A percentile compares a stretch with the other conserved stretches of the same genome.
Conservation (phyloP, 2,113 vertebrate species). For the Bufo gargarizans region DNA sequence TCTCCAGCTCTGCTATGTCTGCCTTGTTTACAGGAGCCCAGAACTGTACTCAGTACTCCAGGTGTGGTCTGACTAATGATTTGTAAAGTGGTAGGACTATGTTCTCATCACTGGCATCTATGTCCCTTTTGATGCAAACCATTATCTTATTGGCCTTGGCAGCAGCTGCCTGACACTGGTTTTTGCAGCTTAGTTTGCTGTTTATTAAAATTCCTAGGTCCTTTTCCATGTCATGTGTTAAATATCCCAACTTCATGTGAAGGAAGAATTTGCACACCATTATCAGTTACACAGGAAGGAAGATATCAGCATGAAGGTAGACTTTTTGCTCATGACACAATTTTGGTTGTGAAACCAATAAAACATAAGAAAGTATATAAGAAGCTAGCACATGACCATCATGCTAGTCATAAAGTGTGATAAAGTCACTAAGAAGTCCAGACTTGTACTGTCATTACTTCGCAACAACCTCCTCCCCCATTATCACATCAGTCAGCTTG, state of each 20-base stretch:
- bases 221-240: not conserved
- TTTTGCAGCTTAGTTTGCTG: no score
- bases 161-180: no score
- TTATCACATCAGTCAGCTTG: not conserved
- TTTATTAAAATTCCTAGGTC: no score
- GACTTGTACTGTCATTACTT: slow-evolving; percentile 22
- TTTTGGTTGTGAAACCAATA: not conserved
- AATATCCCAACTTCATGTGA: not conserved
- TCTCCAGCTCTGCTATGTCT: no score
- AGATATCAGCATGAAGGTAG: not conserved
- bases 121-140: no score
- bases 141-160: no score
- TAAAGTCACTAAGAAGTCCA: slow-evolving; percentile 5
- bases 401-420: not conserved
- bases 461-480: slow-evolving; percentile 1
- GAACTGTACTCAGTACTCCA: no score
- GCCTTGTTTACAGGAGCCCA: no score
- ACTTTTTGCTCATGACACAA: not conserved
- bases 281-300: not conserved
- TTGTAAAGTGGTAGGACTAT: no score
- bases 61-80: no score
- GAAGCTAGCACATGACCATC: not conserved
- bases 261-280: not conserved
- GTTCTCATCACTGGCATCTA: no score
- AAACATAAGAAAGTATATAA: not conserved